Conservation (phyloP, 2,113 vertebrate genomes). For the Pollimyrus isidori region DNA sequence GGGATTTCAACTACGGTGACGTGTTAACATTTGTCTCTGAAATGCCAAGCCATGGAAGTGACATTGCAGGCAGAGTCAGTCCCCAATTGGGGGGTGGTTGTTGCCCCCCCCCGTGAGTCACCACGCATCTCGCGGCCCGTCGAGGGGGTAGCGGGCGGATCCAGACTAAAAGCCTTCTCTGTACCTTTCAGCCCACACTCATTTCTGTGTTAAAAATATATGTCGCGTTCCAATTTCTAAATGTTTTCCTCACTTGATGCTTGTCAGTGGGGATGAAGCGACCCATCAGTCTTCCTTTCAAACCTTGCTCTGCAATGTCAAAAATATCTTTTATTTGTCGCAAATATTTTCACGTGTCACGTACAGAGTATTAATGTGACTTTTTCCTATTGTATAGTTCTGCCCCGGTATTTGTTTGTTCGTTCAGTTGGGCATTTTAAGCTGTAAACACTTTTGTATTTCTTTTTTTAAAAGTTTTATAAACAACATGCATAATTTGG, state of each 20-base stretch:
- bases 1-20: not conserved
- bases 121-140: not conserved
- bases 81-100: not conserved
- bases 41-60: conserved; percentile 17
- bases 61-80: not conserved
- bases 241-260: conserved; percentile 17
- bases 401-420: not conserved
- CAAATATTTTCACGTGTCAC: not conserved
- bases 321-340: not conserved
- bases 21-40: conserved; percentile 27
- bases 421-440: not conserved
- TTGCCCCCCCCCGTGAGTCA: not conserved
- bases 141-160: not conserved
- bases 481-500: not conserved
- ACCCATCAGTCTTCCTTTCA: conserved; percentile 20
- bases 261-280: conserved; percentile 25
- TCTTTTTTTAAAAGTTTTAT: not conserved
- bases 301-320: not conserved
- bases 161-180: conserved; percentile 16
- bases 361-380: not conserved
- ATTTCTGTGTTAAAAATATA: conserved; percentile 24
- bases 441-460: not conserved
- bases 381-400: not conserved
- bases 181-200: conserved; percentile 1
- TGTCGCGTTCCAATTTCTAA: conserved; percentile 12